A percentile compares a stretch with the other conserved stretches of the same genome.
phyloP scores from a whole-genome alignment of 2,797 vertebrate genomes.

The Cyclura pinguis region DNA sequence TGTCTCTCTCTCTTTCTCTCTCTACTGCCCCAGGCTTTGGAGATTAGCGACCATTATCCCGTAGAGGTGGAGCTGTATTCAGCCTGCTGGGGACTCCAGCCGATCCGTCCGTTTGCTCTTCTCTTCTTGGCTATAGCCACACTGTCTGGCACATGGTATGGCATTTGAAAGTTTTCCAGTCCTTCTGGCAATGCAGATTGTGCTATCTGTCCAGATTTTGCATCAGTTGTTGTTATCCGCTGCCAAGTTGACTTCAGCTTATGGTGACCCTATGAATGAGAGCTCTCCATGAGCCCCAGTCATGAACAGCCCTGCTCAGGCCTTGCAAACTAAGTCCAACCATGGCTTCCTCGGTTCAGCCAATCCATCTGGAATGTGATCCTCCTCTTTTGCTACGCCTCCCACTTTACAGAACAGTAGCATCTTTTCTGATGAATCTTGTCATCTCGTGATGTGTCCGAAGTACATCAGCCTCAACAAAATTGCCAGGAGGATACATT shows the following conservation, averaged over 20 bases:
- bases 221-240: neutral
- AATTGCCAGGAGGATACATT: neutral
- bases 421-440: too few species aligned
- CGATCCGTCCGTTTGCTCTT: neutral
- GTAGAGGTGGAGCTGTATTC: constrained; percentile 84
- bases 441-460: too few species aligned
- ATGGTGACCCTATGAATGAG: too few species aligned
- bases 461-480: too few species aligned
- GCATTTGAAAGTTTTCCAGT: neutral
- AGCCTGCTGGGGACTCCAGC: neutral
- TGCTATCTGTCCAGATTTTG: neutral
- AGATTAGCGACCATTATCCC: constrained; percentile 89
- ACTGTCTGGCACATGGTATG: neutral
- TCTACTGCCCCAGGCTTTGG: constrained; percentile 79
- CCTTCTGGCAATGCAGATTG: neutral
- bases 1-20: neutral
- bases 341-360: too few species aligned
- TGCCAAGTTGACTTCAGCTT: too few species aligned
- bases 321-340: too few species aligned
- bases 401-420: too few species aligned
- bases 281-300: too few species aligned
- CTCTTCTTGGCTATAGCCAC: neutral
- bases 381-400: too few species aligned
- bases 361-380: too few species aligned
- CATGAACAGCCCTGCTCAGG: too few species aligned